These are phyloP conservation scores for Nudaria mundana DNA, from an alignment of 2,888 invertebrate genomes.

Conservation along the genomic window DNA sequence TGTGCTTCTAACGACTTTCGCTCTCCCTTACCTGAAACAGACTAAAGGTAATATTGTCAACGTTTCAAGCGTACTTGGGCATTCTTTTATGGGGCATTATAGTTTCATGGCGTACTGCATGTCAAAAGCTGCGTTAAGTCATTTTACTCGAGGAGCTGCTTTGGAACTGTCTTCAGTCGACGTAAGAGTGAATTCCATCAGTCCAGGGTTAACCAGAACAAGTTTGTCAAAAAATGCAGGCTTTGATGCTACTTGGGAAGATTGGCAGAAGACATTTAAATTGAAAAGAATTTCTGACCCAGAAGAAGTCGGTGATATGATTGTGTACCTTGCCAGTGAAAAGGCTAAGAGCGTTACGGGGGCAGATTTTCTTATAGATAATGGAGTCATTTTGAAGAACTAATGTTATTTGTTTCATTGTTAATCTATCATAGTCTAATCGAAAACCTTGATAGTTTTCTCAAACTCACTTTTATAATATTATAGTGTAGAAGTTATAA, in stretches of 20 bases:
- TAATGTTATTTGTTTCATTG: too few relatives aligned
- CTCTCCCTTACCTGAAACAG: constrained; percentile 31
- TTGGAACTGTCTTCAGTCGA: constrained; percentile 80
- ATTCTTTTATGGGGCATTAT: background rate
- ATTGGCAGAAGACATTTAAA: background rate
- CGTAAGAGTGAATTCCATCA: constrained; percentile 86
- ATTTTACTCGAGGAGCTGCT: constrained; percentile 86
- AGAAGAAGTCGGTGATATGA: constrained; percentile 36
- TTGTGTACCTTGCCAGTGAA: constrained; percentile 37
- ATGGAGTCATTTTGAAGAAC: constrained; percentile 17
- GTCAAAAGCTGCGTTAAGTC: constrained; percentile 88
- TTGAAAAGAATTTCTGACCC: constrained; percentile 40
- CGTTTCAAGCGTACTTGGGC: constrained; percentile 19
- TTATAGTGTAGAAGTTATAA: too few relatives aligned
- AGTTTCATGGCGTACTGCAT: constrained; percentile 73
- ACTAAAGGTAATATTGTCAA: constrained; percentile 34
- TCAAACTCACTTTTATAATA: too few relatives aligned
- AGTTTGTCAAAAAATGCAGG: constrained; percentile 5
- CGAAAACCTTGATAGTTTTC: too few relatives aligned
- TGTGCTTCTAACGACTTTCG: constrained; percentile 29
- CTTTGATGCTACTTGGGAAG: constrained; percentile 1
- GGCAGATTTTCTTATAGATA: constrained; percentile 24
- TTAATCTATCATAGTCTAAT: too few relatives aligned
- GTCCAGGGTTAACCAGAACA: constrained; percentile 77
- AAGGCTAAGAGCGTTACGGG: constrained; percentile 39